phyloP scores from a whole-genome alignment of 2,113 vertebrate species.

The Phycodurus eques region DNA sequence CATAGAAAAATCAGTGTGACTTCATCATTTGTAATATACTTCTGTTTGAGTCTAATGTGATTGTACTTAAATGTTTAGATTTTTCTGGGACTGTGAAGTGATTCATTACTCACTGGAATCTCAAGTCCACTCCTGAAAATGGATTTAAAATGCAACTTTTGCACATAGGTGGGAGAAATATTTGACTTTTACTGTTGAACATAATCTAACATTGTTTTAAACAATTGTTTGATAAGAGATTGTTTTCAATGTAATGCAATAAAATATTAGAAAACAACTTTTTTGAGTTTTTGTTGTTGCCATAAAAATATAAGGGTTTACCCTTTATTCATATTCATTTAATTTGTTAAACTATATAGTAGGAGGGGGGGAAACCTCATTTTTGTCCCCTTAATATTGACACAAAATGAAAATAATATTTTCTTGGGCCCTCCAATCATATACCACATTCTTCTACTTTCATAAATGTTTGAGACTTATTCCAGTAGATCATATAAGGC shows the following conservation, averaged over 20 bases:
- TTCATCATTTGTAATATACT: neutral
- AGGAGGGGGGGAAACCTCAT: too few relatives aligned
- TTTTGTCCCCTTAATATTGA: too few relatives aligned
- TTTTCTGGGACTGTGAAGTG: neutral
- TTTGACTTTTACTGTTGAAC: neutral
- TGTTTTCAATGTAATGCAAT: neutral
- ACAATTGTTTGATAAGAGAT: neutral
- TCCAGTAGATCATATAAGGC: neutral
- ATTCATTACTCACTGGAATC: neutral
- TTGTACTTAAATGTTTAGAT: neutral
- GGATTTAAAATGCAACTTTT: constrained; percentile 9
- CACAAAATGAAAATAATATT: too few relatives aligned
- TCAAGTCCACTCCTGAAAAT: neutral
- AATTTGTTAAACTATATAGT: too few relatives aligned
- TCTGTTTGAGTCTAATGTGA: neutral
- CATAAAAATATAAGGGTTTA: neutral
- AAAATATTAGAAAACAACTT: neutral
- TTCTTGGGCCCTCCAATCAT: too few relatives aligned
- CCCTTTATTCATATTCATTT: too few relatives aligned
- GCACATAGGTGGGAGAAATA: constrained; percentile 7
- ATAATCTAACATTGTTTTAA: neutral
- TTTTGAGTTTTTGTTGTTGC: too few relatives aligned
- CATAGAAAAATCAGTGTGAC: neutral
- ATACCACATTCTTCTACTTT: neutral
- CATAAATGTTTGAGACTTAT: neutral